Percentiles rank a stretch among this genome's conserved stretches.
These are phyloP conservation scores for Onychomys torridus DNA, from an alignment of 2,797 vertebrate species.

Conservation along the genomic window DNA sequence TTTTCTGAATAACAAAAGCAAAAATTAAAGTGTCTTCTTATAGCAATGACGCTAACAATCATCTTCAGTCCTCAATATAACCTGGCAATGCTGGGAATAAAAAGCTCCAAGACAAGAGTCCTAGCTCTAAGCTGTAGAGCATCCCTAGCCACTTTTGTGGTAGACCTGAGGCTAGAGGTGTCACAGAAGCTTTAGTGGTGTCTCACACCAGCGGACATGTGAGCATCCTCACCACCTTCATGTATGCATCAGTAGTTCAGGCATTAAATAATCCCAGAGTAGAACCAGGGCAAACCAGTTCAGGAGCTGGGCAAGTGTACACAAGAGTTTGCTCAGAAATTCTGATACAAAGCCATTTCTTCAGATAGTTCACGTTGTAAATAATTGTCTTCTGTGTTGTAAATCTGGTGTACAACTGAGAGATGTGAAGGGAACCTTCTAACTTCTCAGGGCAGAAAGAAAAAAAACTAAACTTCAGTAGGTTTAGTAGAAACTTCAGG, in stretches of 20 bases:
- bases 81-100: not conserved
- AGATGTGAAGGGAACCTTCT: not conserved
- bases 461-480: not conserved
- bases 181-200: not conserved
- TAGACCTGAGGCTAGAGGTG: not conserved
- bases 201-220: not conserved
- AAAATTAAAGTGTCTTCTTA: not conserved
- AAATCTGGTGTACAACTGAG: not conserved
- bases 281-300: not conserved
- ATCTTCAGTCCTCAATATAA: not conserved
- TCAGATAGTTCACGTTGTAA: not conserved
- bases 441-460: not conserved
- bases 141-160: not conserved
- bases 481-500: not conserved
- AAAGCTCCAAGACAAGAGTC: not conserved
- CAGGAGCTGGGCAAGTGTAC: not conserved
- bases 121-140: not conserved
- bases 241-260: not conserved
- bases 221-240: not conserved
- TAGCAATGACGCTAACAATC: not conserved
- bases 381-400: not conserved
- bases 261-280: not conserved
- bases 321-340: not conserved
- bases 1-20: slow-evolving; percentile 44
- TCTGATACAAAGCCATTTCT: slow-evolving; percentile 15